A percentile compares a stretch with the other conserved stretches of the same genome.
These are phyloP conservation scores for Pediacus dermestoides DNA, from an alignment of 2,888 invertebrate genomes.

Conservation along the genomic window DNA sequence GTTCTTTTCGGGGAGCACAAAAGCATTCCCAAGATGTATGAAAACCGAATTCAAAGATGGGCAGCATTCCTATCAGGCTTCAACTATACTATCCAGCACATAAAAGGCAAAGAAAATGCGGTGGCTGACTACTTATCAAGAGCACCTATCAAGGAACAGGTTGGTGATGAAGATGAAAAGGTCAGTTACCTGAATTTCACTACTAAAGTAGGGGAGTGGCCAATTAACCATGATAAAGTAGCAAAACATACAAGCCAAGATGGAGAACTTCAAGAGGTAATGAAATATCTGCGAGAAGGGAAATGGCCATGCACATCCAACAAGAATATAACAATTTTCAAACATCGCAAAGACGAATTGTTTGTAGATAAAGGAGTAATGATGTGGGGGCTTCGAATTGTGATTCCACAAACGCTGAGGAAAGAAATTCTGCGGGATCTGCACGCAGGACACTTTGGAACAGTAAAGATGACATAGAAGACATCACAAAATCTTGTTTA, in stretches of 20 bases:
- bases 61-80: conserved; percentile 17
- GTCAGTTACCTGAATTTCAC: conserved; percentile 9
- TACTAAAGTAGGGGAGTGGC: conserved; percentile 1
- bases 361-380: too few species aligned
- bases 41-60: conserved; percentile 20
- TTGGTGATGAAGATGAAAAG: neutral
- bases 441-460: conserved; percentile 15
- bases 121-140: conserved; percentile 16
- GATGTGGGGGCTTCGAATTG: conserved; percentile 15
- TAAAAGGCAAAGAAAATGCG: conserved; percentile 15
- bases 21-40: conserved; percentile 14
- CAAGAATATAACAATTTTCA: too few species aligned
- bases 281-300: neutral
- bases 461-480: conserved; percentile 14
- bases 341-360: too few species aligned
- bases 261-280: neutral
- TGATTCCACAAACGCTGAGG: conserved; percentile 12
- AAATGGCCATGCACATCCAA: too few species aligned
- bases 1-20: conserved; percentile 1
- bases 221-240: conserved; percentile 7
- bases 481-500: conserved; percentile 16
- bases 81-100: conserved; percentile 15
- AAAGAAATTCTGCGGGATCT: conserved; percentile 14
- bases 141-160: conserved; percentile 9
- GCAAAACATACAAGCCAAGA: conserved; percentile 3